Evolutionary conservation across 1,140 invertebrate species (phyloP).

Genomic region (Micrasema longulum): DNA sequence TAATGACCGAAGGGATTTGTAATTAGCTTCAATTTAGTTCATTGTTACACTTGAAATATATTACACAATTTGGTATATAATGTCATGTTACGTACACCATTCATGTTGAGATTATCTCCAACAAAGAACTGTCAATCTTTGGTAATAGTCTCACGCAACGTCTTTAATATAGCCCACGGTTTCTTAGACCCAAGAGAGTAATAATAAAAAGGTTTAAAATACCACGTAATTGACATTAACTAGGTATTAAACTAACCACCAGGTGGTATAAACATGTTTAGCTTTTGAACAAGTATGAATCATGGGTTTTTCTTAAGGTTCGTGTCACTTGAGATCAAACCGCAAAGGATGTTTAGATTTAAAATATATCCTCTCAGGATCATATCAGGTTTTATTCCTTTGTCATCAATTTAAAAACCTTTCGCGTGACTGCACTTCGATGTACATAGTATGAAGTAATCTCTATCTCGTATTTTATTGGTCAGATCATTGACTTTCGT

Average conservation of each 20-base stretch:
- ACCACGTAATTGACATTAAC: neutral
- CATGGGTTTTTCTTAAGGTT: neutral
- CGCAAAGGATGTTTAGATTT: no score
- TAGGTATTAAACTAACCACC: neutral
- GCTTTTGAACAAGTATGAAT: neutral
- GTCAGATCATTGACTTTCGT: no score
- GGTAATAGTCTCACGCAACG: conserved; percentile 23
- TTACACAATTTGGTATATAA: neutral
- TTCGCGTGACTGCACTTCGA: no score
- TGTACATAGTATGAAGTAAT: no score
- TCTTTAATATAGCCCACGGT: neutral
- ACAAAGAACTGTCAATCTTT: conserved; percentile 24
- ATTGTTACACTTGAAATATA: neutral
- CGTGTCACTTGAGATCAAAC: no score
- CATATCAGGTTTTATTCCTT: no score
- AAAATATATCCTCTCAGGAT: no score
- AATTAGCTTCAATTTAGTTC: neutral
- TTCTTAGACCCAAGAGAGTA: neutral
- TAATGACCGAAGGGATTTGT: no score
- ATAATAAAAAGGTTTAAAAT: neutral
- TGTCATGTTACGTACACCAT: neutral
- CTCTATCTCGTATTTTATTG: no score
- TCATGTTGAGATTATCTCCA: conserved; percentile 2
- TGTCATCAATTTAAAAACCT: no score
- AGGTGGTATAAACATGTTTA: neutral